These are phyloP conservation scores for Rhorus exstirpatorius DNA, from an alignment of 2,888 invertebrate genomes.

Conservation along the genomic window DNA sequence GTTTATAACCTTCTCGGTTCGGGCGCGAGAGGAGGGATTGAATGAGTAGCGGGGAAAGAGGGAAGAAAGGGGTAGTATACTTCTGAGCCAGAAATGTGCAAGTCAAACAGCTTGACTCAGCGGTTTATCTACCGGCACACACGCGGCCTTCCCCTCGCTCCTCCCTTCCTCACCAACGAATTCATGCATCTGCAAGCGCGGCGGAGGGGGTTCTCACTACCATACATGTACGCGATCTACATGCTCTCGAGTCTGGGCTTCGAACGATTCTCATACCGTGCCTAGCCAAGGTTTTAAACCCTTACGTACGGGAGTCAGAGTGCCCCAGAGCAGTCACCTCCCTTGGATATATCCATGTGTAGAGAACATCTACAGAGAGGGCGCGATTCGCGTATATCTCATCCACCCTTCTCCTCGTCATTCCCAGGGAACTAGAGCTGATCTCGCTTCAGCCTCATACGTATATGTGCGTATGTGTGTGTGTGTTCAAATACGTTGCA, in stretches of 20 bases:
- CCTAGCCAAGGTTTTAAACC: constrained; percentile 62
- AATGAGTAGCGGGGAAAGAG: constrained; percentile 32
- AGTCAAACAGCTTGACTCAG: constrained; percentile 85
- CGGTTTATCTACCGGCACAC: constrained; percentile 81
- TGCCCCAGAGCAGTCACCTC: constrained; percentile 57
- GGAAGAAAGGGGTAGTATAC: constrained; percentile 75
- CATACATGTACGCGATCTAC: constrained; percentile 73
- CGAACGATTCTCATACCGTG: constrained; percentile 71
- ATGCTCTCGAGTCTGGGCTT: constrained; percentile 58
- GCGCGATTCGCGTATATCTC: constrained; percentile 38
- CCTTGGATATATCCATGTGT: not conserved
- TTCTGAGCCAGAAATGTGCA: constrained; percentile 83
- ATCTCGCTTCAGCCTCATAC: constrained; percentile 49
- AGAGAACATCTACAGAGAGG: not conserved
- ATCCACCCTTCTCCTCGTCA: constrained; percentile 35
- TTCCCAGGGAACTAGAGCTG: constrained; percentile 52
- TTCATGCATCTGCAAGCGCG: constrained; percentile 75
- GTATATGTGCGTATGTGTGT: constrained; percentile 30
- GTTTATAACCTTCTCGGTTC: constrained; percentile 81
- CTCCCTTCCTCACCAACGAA: constrained; percentile 60
- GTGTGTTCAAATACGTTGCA: constrained; percentile 67
- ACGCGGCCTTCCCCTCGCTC: constrained; percentile 67
- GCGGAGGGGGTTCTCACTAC: constrained; percentile 52
- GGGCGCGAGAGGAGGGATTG: constrained; percentile 41
- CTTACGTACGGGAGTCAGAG: constrained; percentile 44